Evolutionary conservation across 2,797 vertebrate genomes (phyloP), one percentile per base, ranked within the genome.

Genomic region (Poecile montanus): DNA sequence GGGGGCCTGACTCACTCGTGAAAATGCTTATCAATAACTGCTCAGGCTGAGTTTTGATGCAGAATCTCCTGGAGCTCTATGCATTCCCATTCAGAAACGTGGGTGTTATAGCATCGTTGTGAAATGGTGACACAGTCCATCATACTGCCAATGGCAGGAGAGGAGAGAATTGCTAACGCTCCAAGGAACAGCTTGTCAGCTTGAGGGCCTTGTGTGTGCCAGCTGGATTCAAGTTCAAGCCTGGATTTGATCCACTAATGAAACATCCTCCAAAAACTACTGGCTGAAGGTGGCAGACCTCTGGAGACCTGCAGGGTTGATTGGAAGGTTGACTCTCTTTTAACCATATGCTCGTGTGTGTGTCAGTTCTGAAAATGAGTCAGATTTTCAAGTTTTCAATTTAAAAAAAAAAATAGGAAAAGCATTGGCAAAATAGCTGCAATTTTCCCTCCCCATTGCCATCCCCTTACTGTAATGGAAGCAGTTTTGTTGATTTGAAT

Each of bases 141-240:
- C 60, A 16, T 25, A 9, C 44, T 91, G 89, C 88, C 80, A 70
- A 10, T 25, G 53, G 42, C 53, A 76, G 54, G 84, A 88, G 79
- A 57, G 63, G 74, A 86, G 78, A 86, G 91, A 88, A 84, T 71
- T 87, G 68, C 91, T 76, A 92, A 96, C 0, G 7, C 95, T 96
- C 91, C 93, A 85, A 93, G 91, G 88, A 94, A 73, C 88, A 95
- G 91, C 92, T 86, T 92, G 92, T 95, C 94, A 93, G 89, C 74
- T 78, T 67, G 79, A 91, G 77, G 85, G 77, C 71, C 80, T 91
- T 6, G 0, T 58, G 12, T 60, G 40, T 94, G 91, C 95, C 96
- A 96, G 90, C 83, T 96, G 90, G 95, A 96, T 94, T 73, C 25
- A 42, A 66, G 72, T 45, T 92, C 58, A 81, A 54, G 60, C 57